A percentile compares a stretch with the other conserved stretches of the same genome.
Conservation (phyloP, 2,888 invertebrate species). For the Dryadula phaetusa region DNA sequence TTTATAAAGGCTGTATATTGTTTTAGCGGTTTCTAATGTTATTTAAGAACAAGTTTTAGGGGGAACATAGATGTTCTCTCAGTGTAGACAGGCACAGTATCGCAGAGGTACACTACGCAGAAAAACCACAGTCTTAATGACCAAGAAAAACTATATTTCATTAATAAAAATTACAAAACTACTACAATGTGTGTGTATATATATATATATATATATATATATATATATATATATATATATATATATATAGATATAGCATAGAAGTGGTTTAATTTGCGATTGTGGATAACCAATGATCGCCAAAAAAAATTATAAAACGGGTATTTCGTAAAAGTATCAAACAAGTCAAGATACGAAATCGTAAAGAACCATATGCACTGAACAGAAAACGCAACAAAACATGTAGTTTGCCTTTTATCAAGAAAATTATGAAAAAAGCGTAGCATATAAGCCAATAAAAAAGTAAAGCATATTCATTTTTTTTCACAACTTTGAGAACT, state of each 20-base stretch:
- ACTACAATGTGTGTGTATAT: neutral
- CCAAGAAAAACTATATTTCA: neutral
- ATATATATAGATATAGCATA: neutral
- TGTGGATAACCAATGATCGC: slow-evolving; percentile 5
- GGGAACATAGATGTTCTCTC: no score
- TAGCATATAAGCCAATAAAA: no score
- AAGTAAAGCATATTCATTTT: no score
- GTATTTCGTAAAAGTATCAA: neutral
- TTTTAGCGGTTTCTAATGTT: no score
- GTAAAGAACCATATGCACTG: neutral
- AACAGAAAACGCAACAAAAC: neutral
- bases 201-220: neutral
- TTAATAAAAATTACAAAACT: neutral
- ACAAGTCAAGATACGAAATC: neutral
- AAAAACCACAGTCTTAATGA: neutral
- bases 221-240: neutral
- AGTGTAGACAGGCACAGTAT: neutral
- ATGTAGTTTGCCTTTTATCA: no score
- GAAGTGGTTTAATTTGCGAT: slow-evolving; percentile 9
- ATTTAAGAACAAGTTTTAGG: no score
- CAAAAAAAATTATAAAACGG: neutral
- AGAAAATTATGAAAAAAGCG: no score
- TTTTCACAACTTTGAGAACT: no score
- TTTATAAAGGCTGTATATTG: no score
- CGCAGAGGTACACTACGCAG: neutral